Evolutionary conservation across 2,888 invertebrate species (phyloP), one percentile per base, ranked within the genome.

Genomic region (Sinotaia quadrata): DNA sequence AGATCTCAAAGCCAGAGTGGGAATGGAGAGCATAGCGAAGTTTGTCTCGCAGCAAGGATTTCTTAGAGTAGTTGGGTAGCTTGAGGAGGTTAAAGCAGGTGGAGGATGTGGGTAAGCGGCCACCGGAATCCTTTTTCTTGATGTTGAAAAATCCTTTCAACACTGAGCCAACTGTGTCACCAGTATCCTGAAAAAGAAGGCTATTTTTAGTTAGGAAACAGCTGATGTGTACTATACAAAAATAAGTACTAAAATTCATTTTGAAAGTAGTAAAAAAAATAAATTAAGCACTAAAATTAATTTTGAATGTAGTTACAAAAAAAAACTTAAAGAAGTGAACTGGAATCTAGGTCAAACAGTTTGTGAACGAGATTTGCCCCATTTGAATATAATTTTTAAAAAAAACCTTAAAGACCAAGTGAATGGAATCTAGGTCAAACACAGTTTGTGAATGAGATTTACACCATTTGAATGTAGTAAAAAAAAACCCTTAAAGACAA

Each of bases 81-180:
- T 99, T 99, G 56, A 99, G 91, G 49, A 99, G 92, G 90, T 99
- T 99, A 90, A 99, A 99, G 87, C 99, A 99, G 0, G 99, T 99
- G 0, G 98, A 98, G 0, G 98, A 97, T 0, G 99, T 98, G n/a
- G 99, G 98, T 52, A 99, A 91, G 41, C 98, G 92, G 86, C 97
- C 95, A 61, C 86, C 84, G 2, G 87, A 84, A 63, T 87, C 87
- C 57, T 78, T 82, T 69, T 81, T 84, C 60, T 97, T 92, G 83
- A 99, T 97, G 15, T 98, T 97, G 87, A 99, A 96, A 89, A 99
- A 99, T 24, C 98, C 99, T 70, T 98, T 92, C 74, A 99, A 94
- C 0, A 99, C 98, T 87, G 97, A 97, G 24, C 97, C 97, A 91
- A 92, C 84, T 2, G 91, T 91, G 79, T 91, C 91, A 15, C 91